These are phyloP conservation scores for Leptinotarsa lineolata DNA, from an alignment of 1,140 invertebrate genomes.

Conservation along the genomic window DNA sequence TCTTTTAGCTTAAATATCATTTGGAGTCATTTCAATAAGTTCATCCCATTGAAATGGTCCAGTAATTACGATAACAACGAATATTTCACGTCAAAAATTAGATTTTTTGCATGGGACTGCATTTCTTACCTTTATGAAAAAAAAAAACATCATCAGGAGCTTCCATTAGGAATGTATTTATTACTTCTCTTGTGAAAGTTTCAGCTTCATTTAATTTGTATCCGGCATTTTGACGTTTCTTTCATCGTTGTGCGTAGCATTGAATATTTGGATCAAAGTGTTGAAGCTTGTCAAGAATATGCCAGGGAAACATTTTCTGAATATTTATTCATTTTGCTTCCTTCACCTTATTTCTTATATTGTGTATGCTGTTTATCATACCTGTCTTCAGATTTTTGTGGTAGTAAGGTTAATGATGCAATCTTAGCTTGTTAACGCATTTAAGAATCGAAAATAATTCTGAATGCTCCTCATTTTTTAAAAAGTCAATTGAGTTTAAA, in stretches of 20 bases:
- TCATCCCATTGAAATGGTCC: too few relatives aligned
- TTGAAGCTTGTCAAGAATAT: background rate
- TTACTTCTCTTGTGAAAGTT: background rate
- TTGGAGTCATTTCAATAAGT: too few relatives aligned
- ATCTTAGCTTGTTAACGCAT: too few relatives aligned
- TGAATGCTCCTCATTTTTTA: too few relatives aligned
- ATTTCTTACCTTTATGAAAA: background rate
- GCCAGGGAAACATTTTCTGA: background rate
- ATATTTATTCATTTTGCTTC: background rate
- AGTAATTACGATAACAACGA: background rate
- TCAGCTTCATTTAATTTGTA: background rate
- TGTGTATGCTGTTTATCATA: background rate
- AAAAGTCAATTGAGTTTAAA: too few relatives aligned
- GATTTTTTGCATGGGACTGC: background rate
- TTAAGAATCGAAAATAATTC: too few relatives aligned
- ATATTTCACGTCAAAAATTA: background rate
- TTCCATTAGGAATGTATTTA: background rate
- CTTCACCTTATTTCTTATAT: background rate
- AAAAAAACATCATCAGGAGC: background rate
- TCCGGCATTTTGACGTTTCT: background rate
- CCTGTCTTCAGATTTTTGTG: too few relatives aligned
- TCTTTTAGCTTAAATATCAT: background rate
- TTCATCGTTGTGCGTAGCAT: background rate
- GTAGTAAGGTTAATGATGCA: too few relatives aligned
- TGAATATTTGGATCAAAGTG: background rate